These are phyloP conservation scores for Pipra filicauda DNA, from an alignment of 2,113 vertebrate species.

Conservation along the genomic window DNA sequence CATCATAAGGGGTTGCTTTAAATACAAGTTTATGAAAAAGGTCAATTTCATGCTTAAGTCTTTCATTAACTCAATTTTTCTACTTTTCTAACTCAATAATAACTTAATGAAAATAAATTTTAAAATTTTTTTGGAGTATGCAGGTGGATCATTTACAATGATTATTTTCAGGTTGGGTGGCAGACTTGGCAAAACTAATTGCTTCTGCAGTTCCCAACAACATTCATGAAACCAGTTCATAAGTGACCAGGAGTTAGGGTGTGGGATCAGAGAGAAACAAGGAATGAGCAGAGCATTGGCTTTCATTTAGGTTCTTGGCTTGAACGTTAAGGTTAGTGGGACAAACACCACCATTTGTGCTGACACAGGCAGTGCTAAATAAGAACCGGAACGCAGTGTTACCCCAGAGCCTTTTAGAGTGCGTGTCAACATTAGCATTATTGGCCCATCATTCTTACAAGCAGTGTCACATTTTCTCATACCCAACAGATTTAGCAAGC, in stretches of 20 bases:
- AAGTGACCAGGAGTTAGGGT: background rate
- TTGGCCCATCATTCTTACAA: background rate
- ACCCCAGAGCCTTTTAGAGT: background rate
- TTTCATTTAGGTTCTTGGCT: background rate
- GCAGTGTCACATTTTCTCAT: background rate
- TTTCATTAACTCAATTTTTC: background rate
- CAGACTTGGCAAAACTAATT: background rate
- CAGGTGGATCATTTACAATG: background rate
- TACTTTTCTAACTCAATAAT: background rate
- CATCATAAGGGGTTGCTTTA: background rate
- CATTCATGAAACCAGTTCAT: background rate
- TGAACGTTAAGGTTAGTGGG: background rate
- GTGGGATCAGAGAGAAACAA: background rate
- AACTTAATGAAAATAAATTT: background rate
- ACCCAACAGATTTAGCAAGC: background rate
- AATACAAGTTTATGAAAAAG: background rate
- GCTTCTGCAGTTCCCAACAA: background rate
- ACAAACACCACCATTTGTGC: background rate
- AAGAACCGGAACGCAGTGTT: background rate
- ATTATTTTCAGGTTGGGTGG: background rate
- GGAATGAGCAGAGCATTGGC: background rate
- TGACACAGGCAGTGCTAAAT: background rate
- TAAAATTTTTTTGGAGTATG: background rate
- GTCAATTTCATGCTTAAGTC: background rate
- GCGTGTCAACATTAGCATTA: background rate